Evolutionary conservation across 2,113 vertebrate species (phyloP), one percentile per base, ranked within the genome.

Genomic region (Neofelis nebulosa): DNA sequence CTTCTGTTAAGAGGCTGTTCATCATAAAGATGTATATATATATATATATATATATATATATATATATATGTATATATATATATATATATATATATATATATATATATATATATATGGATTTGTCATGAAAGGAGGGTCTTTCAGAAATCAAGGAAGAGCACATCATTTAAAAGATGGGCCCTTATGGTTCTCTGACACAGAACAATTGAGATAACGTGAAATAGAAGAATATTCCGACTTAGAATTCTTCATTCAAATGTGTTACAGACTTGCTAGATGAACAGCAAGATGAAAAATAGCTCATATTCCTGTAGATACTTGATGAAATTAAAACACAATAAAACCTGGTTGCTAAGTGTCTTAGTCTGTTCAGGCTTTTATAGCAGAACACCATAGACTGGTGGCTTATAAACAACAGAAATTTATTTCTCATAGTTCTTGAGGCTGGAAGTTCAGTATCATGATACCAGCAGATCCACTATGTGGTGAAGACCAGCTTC

Each of bases 251-350:
- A 92, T 80, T 80, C 27, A 29, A 38, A 74, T 92, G 11, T 65
- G 89, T 80, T 27, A 69, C 79, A 84, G 50, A 55, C 48, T 86
- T 86, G 5, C 25, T 89, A 88, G 50, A 63, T 79, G 18, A 97
- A 87, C 23, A 81, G 14, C 55, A 92, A 91, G 76, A 91, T 94
- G 50, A 90, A 96, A 96, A 95, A 50, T 18, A 41, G 41, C 25
- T 45, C 68, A 41, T 41, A 80, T 86, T 96, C 68, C 63, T 73
- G 3, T 33, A 68, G 65, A 81, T 19, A 16, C 23, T 29, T 91
- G 83, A 50, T 7, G 11, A 94, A 92, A 95, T 15, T 66, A 18
- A 90, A 94, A 76, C 52, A 63, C 48, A 82, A 4, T 74, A 41
- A 92, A 90, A 83, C 48, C 63, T 84, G 4, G 29, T 52, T 15